phyloP scores from a whole-genome alignment of 2,888 invertebrate genomes.

The Agrotis ipsilon region DNA sequence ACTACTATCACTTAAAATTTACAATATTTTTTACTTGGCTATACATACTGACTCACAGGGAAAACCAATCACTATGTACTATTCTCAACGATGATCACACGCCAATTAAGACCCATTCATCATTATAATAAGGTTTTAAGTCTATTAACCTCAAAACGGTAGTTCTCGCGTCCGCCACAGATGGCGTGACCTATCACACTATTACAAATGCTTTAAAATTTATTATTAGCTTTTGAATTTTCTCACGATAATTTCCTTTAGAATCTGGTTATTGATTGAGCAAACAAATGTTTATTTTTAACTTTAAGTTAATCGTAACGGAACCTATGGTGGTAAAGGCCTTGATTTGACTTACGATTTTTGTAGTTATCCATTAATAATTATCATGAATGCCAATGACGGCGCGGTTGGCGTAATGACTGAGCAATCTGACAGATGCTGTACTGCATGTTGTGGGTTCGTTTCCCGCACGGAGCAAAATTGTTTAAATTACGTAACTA shows the following conservation, averaged over 20 bases:
- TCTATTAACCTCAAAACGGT: conserved; percentile 48
- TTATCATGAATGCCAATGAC: too few relatives aligned
- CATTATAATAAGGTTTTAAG: conserved; percentile 45
- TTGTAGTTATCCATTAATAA: neutral
- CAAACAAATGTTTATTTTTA: conserved; percentile 43
- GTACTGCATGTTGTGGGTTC: too few relatives aligned
- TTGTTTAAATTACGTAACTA: too few relatives aligned
- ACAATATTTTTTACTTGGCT: neutral
- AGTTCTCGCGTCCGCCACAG: conserved; percentile 45
- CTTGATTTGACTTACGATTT: conserved; percentile 22
- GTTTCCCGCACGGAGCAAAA: too few relatives aligned
- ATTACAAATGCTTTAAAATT: conserved; percentile 49
- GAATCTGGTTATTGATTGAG: conserved; percentile 50
- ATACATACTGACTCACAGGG: neutral
- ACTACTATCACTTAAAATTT: neutral
- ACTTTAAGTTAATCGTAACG: conserved; percentile 42
- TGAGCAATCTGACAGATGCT: too few relatives aligned
- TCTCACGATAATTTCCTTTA: conserved; percentile 58
- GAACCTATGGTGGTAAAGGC: conserved; percentile 36
- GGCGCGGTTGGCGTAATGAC: too few relatives aligned
- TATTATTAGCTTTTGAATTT: conserved; percentile 46
- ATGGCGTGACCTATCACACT: conserved; percentile 52
- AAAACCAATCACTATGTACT: conserved; percentile 19
- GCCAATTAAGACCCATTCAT: conserved; percentile 54
- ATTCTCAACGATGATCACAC: conserved; percentile 33